These are phyloP conservation scores for Palaemon carinicauda DNA, from an alignment of 1,140 invertebrate genomes.

Conservation along the genomic window DNA sequence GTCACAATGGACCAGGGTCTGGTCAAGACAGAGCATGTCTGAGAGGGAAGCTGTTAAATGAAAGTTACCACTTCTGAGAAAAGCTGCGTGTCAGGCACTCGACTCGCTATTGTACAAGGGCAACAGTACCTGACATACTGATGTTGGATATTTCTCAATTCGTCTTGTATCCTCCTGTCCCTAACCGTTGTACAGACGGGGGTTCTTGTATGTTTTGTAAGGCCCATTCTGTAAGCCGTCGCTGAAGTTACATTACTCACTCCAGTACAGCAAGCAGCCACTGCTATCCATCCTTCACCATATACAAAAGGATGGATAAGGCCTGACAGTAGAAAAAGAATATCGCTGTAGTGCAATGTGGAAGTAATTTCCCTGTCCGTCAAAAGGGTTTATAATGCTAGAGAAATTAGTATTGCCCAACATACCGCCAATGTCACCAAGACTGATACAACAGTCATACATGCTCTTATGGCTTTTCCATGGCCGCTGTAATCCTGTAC, in stretches of 20 bases:
- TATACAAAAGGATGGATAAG: slow-evolving; percentile 23
- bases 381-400: not conserved
- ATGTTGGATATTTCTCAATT: too few species aligned
- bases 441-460: slow-evolving; percentile 18
- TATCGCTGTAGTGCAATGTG: slow-evolving; percentile 4
- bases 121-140: too few species aligned
- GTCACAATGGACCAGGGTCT: too few species aligned
- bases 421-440: slow-evolving; percentile 15
- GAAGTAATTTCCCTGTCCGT: not conserved
- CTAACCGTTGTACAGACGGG: too few species aligned
- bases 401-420: not conserved
- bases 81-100: too few species aligned
- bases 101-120: too few species aligned
- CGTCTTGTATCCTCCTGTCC: too few species aligned
- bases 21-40: too few species aligned
- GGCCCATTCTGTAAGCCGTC: not conserved
- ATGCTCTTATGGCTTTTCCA: not conserved
- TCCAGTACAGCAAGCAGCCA: not conserved
- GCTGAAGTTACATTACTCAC: not conserved
- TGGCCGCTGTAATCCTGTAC: not conserved
- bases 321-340: slow-evolving; percentile 17
- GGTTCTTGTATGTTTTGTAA: not conserved
- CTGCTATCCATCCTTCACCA: slow-evolving; percentile 20
- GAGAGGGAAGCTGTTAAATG: too few species aligned
- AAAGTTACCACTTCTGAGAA: too few species aligned